phyloP scores from a whole-genome alignment of 2,888 invertebrate genomes.

The Pegoplata infirma region DNA sequence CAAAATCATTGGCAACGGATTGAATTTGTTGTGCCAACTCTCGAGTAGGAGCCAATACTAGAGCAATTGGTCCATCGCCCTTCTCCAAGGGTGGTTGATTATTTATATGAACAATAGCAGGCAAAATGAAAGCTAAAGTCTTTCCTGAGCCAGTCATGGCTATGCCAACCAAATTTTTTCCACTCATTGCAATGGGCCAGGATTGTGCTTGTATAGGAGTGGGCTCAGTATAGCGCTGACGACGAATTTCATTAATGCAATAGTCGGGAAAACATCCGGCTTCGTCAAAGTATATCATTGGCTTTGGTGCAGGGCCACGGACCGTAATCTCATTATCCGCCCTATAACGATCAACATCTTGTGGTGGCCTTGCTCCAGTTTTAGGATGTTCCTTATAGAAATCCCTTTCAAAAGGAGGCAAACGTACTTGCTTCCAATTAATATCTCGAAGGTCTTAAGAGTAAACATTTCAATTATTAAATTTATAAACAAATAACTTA shows the following conservation, averaged over 20 bases:
- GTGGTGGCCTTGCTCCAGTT: slow-evolving; percentile 81
- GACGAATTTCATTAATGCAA: slow-evolving; percentile 82
- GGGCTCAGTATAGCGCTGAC: slow-evolving; percentile 85
- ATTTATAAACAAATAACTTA: neutral
- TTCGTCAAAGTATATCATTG: slow-evolving; percentile 88
- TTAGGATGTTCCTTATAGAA: slow-evolving; percentile 87
- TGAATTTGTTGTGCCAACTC: slow-evolving; percentile 90
- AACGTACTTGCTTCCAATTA: slow-evolving; percentile 80
- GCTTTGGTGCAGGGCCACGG: slow-evolving; percentile 86
- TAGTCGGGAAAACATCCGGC: slow-evolving; percentile 88
- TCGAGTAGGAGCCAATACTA: slow-evolving; percentile 89
- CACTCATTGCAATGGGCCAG: slow-evolving; percentile 92
- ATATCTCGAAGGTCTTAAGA: slow-evolving; percentile 79
- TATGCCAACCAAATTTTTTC: slow-evolving; percentile 90
- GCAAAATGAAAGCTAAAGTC: slow-evolving; percentile 87
- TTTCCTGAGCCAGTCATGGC: slow-evolving; percentile 92
- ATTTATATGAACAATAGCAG: slow-evolving; percentile 92
- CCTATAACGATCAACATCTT: slow-evolving; percentile 85
- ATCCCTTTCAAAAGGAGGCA: slow-evolving; percentile 88
- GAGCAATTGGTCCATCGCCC: slow-evolving; percentile 90
- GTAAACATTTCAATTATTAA: slow-evolving; percentile 58
- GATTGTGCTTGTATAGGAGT: slow-evolving; percentile 92
- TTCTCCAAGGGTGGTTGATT: slow-evolving; percentile 86
- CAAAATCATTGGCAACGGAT: slow-evolving; percentile 89
- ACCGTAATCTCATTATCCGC: slow-evolving; percentile 85